Evolutionary conservation across 2,888 invertebrate genomes (phyloP).

Genomic region (Lithodes maja): DNA sequence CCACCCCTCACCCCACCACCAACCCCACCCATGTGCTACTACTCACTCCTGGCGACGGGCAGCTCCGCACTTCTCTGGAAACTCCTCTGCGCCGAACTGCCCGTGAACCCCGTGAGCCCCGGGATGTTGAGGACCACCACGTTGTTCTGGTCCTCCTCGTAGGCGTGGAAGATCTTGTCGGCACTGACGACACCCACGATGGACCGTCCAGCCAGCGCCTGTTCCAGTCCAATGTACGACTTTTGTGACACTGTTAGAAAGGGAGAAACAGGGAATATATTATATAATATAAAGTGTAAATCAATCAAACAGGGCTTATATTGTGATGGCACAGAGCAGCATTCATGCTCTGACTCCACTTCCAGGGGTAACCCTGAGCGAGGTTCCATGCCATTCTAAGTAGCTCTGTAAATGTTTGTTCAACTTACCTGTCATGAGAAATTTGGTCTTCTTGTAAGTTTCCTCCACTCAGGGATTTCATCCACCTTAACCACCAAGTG

Average conservation of each 20-base stretch:
- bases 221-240: conserved; percentile 8
- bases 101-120: not conserved
- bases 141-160: conserved; percentile 18
- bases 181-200: conserved; percentile 40
- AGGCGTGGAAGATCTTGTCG: conserved; percentile 13
- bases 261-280: too few species aligned
- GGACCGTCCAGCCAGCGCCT: conserved; percentile 30
- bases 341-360: too few species aligned
- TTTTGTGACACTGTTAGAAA: conserved; percentile 13
- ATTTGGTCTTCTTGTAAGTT: too few species aligned
- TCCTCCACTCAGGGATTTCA: too few species aligned
- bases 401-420: too few species aligned
- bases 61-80: not conserved
- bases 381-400: too few species aligned
- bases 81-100: not conserved
- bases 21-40: not conserved
- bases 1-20: not conserved
- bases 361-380: too few species aligned
- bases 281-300: too few species aligned
- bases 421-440: too few species aligned
- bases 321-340: too few species aligned
- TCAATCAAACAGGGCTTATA: not conserved
- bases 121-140: conserved; percentile 50
- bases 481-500: too few species aligned
- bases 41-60: conserved; percentile 15